Conservation (phyloP, 1,140 invertebrate species). For the Neodiprion fabricii region DNA sequence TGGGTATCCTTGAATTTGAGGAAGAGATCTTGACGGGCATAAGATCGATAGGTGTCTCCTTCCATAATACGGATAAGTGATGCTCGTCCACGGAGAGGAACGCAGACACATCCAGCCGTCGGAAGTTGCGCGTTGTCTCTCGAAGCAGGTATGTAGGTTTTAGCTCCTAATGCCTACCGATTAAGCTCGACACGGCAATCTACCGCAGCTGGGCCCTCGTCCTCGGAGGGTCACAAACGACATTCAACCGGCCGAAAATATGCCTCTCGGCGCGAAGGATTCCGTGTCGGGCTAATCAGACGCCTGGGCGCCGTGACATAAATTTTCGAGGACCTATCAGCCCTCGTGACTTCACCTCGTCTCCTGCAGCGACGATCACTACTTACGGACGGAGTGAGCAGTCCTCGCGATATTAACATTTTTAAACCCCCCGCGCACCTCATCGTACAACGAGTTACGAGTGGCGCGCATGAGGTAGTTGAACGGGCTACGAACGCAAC, state of each 20-base stretch:
- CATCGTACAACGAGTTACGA: too few relatives aligned
- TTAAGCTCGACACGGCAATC: not conserved
- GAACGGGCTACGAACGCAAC: not conserved
- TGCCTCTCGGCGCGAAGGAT: not conserved
- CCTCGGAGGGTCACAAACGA: conserved; percentile 33
- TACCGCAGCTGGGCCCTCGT: too few relatives aligned
- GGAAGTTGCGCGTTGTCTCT: too few relatives aligned
- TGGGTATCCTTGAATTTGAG: too few relatives aligned
- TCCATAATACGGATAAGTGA: too few relatives aligned
- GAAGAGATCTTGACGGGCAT: too few relatives aligned
- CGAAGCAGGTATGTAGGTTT: not conserved
- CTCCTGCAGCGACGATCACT: not conserved
- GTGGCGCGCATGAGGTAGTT: not conserved
- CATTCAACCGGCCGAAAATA: conserved; percentile 13
- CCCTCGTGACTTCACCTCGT: not conserved
- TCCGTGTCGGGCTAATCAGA: not conserved
- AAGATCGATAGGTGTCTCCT: too few relatives aligned
- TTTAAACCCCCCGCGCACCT: too few relatives aligned
- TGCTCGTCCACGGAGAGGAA: too few relatives aligned
- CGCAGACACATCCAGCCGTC: too few relatives aligned
- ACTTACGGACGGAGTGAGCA: too few relatives aligned
- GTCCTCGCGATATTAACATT: too few relatives aligned
- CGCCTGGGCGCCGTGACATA: conserved; percentile 9
- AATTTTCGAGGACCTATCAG: not conserved
- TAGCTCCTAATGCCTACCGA: not conserved